Evolutionary conservation across 2,888 invertebrate species (phyloP), one percentile per base, ranked within the genome.

Genomic region (Galerucella nymphaeae): DNA sequence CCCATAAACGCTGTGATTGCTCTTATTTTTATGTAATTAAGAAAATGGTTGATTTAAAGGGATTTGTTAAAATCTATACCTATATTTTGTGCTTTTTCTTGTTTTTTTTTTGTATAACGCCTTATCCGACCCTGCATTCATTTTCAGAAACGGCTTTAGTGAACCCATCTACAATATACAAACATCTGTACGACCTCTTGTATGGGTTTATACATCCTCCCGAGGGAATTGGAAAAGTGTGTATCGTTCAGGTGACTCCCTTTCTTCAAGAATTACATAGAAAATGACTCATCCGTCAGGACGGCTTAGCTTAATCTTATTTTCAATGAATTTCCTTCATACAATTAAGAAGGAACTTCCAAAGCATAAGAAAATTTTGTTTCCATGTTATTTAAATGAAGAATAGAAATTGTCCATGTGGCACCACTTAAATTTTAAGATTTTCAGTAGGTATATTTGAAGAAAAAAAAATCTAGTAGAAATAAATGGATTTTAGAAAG

Each of bases 181-280:
- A 70, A 70, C 70, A 70, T 70, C 63, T 70, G 61, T 70, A 70
- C 53, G 70, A 64, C 70, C 70, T 70, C 69, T 69, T 61, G 41
- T 69, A 62, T 69, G 62, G 62, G 69, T 62, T 69, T 70, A 64
- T 45, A 38, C 18, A 23, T 45, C n/a, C n/a, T 42, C 63, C 57
- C 42, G 11, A 13, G 70, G 63, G 70, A 70, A 70, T 64, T 57
- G 70, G 57, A 70, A 70, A 63, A 70, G 57, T 70, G 57, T 53
- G 55, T 55, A 62, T 57, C 63, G 55, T 64, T 70, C 70, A 70
- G 70, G 70, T 70, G 64, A 70, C 61, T 42, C 16, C 1, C 42
- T 20, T 42, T 53, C 53, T 41, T 62, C 14, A 18, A 62, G 61
- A 23, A 62, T 11, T 63, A 48, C 48, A 42, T 6, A 45, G 16